These are phyloP conservation scores for Chrysopa pallens DNA, from an alignment of 1,140 invertebrate genomes.

Conservation along the genomic window DNA sequence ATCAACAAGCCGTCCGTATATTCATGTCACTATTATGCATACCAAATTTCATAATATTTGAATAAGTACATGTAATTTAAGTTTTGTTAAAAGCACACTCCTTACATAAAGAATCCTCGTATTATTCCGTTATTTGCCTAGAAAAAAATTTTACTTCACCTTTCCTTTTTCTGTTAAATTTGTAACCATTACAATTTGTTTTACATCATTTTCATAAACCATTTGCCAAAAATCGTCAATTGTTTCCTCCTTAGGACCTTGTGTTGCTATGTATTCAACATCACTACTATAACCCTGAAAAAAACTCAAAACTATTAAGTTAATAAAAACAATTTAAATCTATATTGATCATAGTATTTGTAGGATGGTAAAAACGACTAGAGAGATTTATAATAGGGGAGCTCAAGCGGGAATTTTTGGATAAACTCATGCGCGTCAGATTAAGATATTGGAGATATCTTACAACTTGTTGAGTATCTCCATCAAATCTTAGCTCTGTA, in stretches of 20 bases:
- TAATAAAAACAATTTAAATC: constrained; percentile 1
- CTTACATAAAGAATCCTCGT: too few relatives aligned
- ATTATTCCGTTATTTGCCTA: too few relatives aligned
- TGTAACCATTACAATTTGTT: constrained; percentile 63
- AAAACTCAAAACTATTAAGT: constrained; percentile 1
- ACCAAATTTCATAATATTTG: too few relatives aligned
- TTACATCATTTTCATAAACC: constrained; percentile 53
- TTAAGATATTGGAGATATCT: too few relatives aligned
- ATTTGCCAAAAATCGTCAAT: constrained; percentile 66
- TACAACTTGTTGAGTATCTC: too few relatives aligned
- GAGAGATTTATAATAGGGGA: neutral
- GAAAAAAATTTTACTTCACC: constrained; percentile 23
- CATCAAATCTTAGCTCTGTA: too few relatives aligned
- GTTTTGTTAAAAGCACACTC: too few relatives aligned
- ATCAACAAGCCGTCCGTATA: too few relatives aligned
- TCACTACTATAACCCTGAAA: constrained; percentile 43
- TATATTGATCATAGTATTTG: constrained; percentile 2
- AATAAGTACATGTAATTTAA: too few relatives aligned
- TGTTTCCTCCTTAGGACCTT: constrained; percentile 59
- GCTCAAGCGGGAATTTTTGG: too few relatives aligned
- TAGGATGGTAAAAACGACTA: too few relatives aligned
- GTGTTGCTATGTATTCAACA: constrained; percentile 62
- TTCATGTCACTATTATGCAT: too few relatives aligned
- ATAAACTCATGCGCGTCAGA: neutral
- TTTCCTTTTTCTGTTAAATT: constrained; percentile 57